Conservation (phyloP, 2,797 vertebrate species). For the Pygocentrus nattereri region DNA sequence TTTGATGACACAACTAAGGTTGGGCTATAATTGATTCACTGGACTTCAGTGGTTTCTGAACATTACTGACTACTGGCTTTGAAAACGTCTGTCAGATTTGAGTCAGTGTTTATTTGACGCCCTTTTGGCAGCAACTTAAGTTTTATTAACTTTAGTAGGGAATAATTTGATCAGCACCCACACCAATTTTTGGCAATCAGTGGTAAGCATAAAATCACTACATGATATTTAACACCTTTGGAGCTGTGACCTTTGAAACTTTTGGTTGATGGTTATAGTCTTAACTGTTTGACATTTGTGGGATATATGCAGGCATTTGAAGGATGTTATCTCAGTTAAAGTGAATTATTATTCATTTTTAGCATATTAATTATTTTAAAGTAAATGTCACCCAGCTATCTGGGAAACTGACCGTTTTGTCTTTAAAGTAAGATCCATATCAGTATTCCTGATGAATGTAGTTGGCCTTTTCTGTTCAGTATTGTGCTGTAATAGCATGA, state of each 20-base stretch:
- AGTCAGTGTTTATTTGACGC: neutral
- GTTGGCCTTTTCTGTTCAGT: neutral
- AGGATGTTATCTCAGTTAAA: neutral
- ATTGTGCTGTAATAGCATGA: constrained; percentile 4
- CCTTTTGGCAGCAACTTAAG: neutral
- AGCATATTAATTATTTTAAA: neutral
- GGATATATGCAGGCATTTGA: neutral
- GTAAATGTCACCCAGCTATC: neutral
- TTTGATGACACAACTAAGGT: neutral
- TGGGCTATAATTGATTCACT: neutral
- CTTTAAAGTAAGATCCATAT: neutral
- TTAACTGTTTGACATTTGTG: too few relatives aligned
- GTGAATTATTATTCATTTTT: neutral
- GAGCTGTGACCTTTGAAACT: neutral
- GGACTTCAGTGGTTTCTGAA: neutral
- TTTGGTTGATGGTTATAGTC: too few relatives aligned
- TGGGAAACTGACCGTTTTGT: neutral
- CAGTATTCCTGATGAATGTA: neutral
- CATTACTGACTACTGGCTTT: neutral
- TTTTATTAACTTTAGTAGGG: neutral
- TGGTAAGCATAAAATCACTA: neutral
- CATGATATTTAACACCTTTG: neutral
- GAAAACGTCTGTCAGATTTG: neutral
- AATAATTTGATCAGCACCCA: neutral
- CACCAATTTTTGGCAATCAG: neutral